Evolutionary conservation across 2,797 vertebrate genomes (phyloP).

Genomic region (Trachops cirrhosus): DNA sequence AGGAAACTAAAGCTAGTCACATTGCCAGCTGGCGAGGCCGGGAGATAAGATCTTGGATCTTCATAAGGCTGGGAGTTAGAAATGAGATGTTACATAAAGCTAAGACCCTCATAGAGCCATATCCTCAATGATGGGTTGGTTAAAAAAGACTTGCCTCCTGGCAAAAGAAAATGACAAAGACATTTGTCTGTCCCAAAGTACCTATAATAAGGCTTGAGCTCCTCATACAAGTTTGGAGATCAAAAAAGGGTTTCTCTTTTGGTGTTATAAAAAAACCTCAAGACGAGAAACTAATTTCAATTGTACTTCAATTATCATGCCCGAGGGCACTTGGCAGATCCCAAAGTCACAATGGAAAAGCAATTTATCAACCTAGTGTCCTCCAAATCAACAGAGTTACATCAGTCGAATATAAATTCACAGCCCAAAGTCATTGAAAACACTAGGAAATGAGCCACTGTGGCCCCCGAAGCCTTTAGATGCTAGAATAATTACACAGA

Average conservation of each 20-base stretch:
- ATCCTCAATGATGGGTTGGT: not conserved
- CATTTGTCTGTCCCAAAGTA: not conserved
- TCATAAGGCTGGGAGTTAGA: not conserved
- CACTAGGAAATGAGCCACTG: not conserved
- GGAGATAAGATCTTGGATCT: not conserved
- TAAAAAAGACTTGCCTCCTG: not conserved
- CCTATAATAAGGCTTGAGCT: not conserved
- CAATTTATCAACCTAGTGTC: not conserved
- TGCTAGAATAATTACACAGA: not conserved
- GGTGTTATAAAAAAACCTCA: not conserved
- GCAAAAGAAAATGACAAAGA: not conserved
- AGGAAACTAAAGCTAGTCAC: not conserved
- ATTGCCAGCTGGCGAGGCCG: not conserved
- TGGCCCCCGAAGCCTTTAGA: not conserved
- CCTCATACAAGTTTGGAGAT: not conserved
- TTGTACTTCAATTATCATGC: not conserved
- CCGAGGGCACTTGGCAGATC: not conserved
- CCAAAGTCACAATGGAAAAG: not conserved
- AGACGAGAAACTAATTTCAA: not conserved
- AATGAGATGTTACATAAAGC: not conserved
- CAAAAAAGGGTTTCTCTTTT: not conserved
- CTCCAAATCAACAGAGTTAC: not conserved
- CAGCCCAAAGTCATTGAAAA: not conserved
- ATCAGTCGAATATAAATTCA: not conserved
- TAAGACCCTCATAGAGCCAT: not conserved